Base-by-base conservation (phyloP, 2,113 vertebrate species). In the Ceyx cyanopectus region DNA sequence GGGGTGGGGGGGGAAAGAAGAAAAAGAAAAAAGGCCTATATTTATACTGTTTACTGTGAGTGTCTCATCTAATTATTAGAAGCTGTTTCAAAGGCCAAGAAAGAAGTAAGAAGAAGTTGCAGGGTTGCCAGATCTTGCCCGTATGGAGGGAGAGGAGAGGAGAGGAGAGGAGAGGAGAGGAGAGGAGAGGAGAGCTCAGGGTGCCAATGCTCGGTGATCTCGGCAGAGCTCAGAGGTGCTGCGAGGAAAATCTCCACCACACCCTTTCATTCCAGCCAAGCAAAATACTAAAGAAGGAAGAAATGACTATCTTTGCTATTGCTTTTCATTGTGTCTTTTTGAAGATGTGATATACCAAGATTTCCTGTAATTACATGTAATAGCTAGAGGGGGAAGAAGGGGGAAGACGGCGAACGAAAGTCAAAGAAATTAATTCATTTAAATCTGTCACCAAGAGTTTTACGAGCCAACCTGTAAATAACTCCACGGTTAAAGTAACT, bases 351-450 rank as follows among this genome's bases (percentile, higher is more conserved):
- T 83, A 70, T n/a, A 43, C 6, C 51, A 66, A 94, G 89, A 53
- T 91, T 96, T 96, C 94, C 94, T 96, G 95, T 91, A 93, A 96
- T 95, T 93, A 94, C 92, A 57, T 11, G 76, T 46, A 87, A 96
- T 85, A 75, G 96, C 92, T 91, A 10, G 85, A 89, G 89, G 92
- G 92, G 63, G 60, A 88, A 78, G 48, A 29, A 53, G 26, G 32
- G 83, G 68, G 27, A 88, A 93, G 93, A n/a, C 77, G 48, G 87
- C 2, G 0, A 91, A 93, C 30, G 85, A 48, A 83, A 96, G 90
- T 74, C 91, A 77, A 92, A 89, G 60, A 56, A 82, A 95, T 87
- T 92, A 92, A 91, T 91, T 91, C 23, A 8, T 83, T 92, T 91
- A n/a, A 87, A 94, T 92, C 95, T 93, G 94, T 94, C 92, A 94